A percentile compares a stretch with the other conserved stretches of the same genome.
phyloP scores from a whole-genome alignment of 2,113 vertebrate species.

The Patagioenas fasciata region DNA sequence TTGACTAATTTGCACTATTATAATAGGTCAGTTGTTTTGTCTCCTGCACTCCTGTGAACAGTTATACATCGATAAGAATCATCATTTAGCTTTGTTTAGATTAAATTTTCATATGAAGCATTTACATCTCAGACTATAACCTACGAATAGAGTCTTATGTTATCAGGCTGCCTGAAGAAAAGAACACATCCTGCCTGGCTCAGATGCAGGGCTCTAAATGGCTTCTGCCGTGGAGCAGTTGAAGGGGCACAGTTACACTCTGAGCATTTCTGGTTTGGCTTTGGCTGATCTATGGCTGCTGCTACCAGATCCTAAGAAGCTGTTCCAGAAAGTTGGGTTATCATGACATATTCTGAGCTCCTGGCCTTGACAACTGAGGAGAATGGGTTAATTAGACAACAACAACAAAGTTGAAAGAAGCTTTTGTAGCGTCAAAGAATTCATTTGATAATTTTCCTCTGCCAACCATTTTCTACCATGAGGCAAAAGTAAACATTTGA shows the following conservation, averaged over 20 bases:
- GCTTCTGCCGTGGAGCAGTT: background rate
- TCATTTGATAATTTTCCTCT: background rate
- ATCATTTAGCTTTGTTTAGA: background rate
- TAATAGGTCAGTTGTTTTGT: rapidly evolving
- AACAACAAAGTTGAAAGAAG: background rate
- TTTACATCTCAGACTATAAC: background rate
- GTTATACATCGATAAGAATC: background rate
- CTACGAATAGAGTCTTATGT: background rate
- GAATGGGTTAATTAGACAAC: background rate
- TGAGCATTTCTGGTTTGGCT: background rate
- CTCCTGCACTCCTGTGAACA: background rate
- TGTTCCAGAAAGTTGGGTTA: background rate
- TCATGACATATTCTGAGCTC: background rate
- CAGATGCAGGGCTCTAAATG: background rate
- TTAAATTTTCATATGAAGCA: background rate
- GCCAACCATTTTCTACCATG: background rate
- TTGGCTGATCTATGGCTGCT: background rate
- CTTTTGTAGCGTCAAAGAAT: background rate
- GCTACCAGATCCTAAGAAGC: background rate
- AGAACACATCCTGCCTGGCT: background rate
- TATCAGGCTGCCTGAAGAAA: background rate
- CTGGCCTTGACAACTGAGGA: background rate
- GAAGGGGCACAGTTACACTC: background rate
- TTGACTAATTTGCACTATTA: background rate
- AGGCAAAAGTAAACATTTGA: background rate